Percentiles rank a stretch among this genome's conserved stretches.
phyloP scores from a whole-genome alignment of 1,140 invertebrate species.

The Drosophila sp. region DNA sequence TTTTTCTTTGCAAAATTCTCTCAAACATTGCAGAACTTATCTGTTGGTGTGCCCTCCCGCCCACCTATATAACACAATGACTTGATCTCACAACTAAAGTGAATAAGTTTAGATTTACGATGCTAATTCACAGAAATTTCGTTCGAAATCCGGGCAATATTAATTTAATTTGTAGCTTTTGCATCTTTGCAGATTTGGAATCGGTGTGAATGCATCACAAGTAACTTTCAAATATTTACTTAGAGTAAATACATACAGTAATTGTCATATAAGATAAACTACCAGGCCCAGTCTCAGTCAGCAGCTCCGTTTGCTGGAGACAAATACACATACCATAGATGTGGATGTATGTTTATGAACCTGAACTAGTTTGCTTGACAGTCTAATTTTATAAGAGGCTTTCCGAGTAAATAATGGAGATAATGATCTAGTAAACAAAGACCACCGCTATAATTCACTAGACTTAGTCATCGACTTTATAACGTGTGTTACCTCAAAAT shows the following conservation, averaged over 20 bases:
- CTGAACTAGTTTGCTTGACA: conserved; percentile 34
- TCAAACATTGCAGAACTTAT: conserved; percentile 22
- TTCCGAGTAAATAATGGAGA: neutral
- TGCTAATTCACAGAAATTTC: neutral
- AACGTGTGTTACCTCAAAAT: too few species aligned
- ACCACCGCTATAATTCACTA: neutral
- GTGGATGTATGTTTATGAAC: too few species aligned
- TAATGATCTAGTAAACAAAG: neutral
- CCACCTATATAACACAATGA: neutral
- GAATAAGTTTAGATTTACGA: neutral
- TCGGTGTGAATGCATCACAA: conserved; percentile 37
- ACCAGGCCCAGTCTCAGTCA: neutral
- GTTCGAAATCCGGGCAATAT: too few species aligned
- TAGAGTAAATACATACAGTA: conserved; percentile 4
- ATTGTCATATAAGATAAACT: conserved; percentile 1
- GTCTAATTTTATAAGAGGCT: conserved; percentile 35
- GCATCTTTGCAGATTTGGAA: too few species aligned
- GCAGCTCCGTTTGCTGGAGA: conserved; percentile 30
- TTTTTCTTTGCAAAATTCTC: conserved; percentile 27
- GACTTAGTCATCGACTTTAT: neutral
- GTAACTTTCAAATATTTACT: conserved; percentile 35
- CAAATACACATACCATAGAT: conserved; percentile 37
- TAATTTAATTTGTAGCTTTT: too few species aligned
- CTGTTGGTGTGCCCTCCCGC: conserved; percentile 12
- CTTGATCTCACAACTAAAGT: neutral